Evolutionary conservation across 2,113 vertebrate species (phyloP).

Genomic region (Callospermophilus lateralis): DNA sequence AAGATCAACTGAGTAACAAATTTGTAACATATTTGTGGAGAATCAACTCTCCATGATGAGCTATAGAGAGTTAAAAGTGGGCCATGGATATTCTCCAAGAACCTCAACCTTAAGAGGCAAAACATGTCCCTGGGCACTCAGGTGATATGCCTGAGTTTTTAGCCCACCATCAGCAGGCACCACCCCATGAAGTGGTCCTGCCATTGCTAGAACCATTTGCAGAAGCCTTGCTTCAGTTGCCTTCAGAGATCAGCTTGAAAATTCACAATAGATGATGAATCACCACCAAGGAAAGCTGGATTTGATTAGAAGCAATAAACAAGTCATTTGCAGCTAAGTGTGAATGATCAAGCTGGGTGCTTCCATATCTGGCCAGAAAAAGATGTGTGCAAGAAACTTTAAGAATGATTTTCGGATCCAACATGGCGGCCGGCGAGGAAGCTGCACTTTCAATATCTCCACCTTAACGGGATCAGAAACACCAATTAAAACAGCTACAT

Average conservation of each 20-base stretch:
- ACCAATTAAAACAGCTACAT: too few species aligned
- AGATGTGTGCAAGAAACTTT: background rate
- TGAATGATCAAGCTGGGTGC: constrained; percentile 7
- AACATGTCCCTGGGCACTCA: background rate
- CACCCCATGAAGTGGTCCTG: background rate
- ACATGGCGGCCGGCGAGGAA: too few species aligned
- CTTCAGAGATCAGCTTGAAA: constrained; percentile 12
- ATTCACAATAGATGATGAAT: background rate
- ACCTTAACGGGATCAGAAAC: too few species aligned
- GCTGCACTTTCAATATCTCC: too few species aligned
- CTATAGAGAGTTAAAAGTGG: background rate
- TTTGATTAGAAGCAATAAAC: constrained; percentile 36
- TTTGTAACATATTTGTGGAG: background rate
- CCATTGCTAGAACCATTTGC: background rate
- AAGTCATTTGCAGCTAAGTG: constrained; percentile 20
- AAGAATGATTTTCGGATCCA: constrained; percentile 17
- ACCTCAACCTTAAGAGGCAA: background rate
- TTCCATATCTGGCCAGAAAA: background rate
- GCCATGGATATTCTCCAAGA: background rate
- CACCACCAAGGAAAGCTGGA: background rate
- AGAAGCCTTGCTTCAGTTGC: background rate
- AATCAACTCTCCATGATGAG: background rate
- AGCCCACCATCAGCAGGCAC: background rate
- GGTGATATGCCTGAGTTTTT: background rate
- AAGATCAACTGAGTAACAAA: background rate